These are phyloP conservation scores for Fregetta grallaria DNA, from an alignment of 2,113 vertebrate species.

Conservation along the genomic window DNA sequence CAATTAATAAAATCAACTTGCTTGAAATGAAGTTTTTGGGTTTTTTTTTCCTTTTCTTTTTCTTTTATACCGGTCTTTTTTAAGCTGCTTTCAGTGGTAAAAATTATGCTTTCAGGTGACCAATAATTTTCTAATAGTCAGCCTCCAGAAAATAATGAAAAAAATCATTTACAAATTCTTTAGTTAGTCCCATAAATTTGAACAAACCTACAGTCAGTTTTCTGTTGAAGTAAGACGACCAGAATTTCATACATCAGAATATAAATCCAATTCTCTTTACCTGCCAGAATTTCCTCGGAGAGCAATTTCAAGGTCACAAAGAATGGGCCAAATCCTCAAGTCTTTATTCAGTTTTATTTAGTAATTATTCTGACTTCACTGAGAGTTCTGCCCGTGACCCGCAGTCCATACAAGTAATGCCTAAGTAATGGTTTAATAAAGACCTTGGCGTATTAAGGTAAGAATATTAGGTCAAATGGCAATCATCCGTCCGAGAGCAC, in stretches of 20 bases:
- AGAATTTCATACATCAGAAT: constrained; percentile 37
- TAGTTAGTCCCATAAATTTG: background rate
- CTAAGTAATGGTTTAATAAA: constrained; percentile 2
- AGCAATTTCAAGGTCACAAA: constrained; percentile 36
- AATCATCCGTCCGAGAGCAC: background rate
- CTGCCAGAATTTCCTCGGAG: constrained; percentile 14
- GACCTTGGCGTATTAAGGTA: background rate
- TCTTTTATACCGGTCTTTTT: background rate
- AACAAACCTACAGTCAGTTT: background rate
- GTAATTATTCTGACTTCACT: background rate
- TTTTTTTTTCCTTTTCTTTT: too few relatives aligned
- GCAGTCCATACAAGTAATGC: background rate
- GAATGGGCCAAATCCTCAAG: background rate
- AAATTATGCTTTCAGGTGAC: background rate
- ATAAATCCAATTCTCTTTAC: constrained; percentile 41
- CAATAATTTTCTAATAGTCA: background rate
- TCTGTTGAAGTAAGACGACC: background rate
- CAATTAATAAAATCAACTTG: background rate
- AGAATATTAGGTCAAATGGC: background rate
- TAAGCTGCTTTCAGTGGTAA: background rate
- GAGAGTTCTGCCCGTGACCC: background rate
- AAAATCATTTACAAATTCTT: constrained; percentile 5
- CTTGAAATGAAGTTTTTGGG: background rate
- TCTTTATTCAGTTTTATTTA: constrained; percentile 7
- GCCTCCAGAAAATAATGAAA: background rate